Evolutionary conservation across 1,140 invertebrate genomes (phyloP).

Genomic region (Campoletis sonorensis): DNA sequence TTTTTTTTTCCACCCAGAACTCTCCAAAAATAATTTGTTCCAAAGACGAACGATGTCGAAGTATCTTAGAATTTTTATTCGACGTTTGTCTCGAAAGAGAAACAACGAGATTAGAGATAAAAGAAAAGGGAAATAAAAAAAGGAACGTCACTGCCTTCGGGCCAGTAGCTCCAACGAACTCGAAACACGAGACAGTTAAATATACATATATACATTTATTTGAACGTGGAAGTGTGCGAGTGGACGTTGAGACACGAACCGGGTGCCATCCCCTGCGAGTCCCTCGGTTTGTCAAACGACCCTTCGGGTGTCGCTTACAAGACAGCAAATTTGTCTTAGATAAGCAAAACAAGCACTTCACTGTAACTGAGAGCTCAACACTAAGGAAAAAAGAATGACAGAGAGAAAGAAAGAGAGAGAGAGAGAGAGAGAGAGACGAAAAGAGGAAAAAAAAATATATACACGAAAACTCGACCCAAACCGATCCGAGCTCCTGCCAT

Average conservation of each 20-base stretch:
- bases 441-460: not conserved
- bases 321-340: conserved; percentile 75
- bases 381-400: conserved; percentile 2
- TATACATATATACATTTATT: not conserved
- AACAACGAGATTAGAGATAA: not conserved
- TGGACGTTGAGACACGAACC: conserved; percentile 17
- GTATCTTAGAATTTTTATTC: no score
- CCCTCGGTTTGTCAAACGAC: conserved; percentile 69
- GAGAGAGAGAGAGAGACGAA: not conserved
- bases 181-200: conserved; percentile 9
- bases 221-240: conserved; percentile 7
- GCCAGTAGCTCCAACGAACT: conserved; percentile 35
- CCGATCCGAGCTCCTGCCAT: conserved; percentile 11
- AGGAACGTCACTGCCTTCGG: conserved; percentile 24
- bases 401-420: not conserved
- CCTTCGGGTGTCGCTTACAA: conserved; percentile 74
- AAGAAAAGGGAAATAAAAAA: conserved; percentile 11
- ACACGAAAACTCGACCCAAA: not conserved
- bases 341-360: conserved; percentile 74
- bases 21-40: no score
- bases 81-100: not conserved
- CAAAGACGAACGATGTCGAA: no score
- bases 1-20: no score
- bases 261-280: conserved; percentile 56
- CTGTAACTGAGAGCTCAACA: conserved; percentile 38